Base-by-base conservation (phyloP, 2,113 vertebrate species). In the Monarcha castaneiventris region DNA sequence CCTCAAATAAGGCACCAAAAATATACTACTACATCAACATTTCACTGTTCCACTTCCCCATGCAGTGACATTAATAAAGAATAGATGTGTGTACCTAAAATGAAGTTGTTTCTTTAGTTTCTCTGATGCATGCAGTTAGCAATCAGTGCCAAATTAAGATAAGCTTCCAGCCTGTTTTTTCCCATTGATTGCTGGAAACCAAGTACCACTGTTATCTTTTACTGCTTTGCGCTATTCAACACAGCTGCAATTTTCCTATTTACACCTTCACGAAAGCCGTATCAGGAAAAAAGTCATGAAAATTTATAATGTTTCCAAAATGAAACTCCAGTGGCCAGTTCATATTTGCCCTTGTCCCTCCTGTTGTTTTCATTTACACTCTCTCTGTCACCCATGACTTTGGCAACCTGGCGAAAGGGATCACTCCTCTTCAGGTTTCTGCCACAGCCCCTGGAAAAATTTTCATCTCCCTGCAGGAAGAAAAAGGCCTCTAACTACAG, bases 361-460 rank as follows among this genome's bases (percentile, higher is more conserved):
- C 18, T 63, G 32, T 7, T 33, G 5, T 46, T 85, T 49, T 29
- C 2, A 4, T 39, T 93, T 68, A 33, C 2, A 1, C 3, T 67
- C 1, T 71, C 49, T 35, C 33, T 1, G 0, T 37, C 39, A 71
- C 48, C 16, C n/a, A 22, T 49, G 26, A 37, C 16, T 71, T 81
- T 46, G 27, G 23, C 35, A 78, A 64, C 16, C 8, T 25, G 41
- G 44, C 0, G 0, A 0, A 11, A 6, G 16, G 9, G 12, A 67
- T 59, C 30, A 48, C 7, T 7, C 13, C 27, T 43, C 43, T 37
- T 26, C 3, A 3, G 5, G 26, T 63, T 84, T 63, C 88, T 81
- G 10, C 29, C 39, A 19, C 6, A 6, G 11, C 9, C 39, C 19
- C 73, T 16, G 30, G 66, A 26, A 85, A 79, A 72, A 7, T 26